Evolutionary conservation across 2,888 invertebrate genomes (phyloP).

Genomic region (Allygus modestus): DNA sequence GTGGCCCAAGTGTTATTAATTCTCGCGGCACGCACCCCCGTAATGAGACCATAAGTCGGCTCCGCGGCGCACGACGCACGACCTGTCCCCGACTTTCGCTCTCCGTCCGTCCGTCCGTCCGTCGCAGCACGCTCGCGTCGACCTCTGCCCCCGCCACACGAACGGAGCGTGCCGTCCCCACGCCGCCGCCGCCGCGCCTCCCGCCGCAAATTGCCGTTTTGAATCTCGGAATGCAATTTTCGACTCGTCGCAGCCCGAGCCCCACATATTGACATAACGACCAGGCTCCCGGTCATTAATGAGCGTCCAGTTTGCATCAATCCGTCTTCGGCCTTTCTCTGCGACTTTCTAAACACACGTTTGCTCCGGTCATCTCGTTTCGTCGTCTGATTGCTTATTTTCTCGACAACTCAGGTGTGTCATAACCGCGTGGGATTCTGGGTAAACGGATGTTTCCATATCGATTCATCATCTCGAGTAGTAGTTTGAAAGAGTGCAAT

Average conservation of each 20-base stretch:
- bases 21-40: conserved; percentile 12
- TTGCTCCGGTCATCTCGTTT: background rate
- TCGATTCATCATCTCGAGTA: too few species aligned
- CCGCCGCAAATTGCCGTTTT: conserved; percentile 30
- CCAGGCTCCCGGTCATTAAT: conserved; percentile 13
- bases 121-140: background rate
- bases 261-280: conserved; percentile 49
- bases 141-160: conserved; percentile 49
- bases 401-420: background rate
- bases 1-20: conserved; percentile 35
- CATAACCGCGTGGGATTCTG: background rate
- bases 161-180: conserved; percentile 56
- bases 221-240: conserved; percentile 52
- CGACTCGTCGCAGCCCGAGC: background rate
- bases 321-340: conserved; percentile 16
- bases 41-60: conserved; percentile 46
- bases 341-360: conserved; percentile 16
- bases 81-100: conserved; percentile 57
- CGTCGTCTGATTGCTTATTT: background rate
- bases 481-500: too few species aligned
- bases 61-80: conserved; percentile 25
- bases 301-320: conserved; percentile 26
- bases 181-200: conserved; percentile 20
- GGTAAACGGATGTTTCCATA: background rate
- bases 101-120: conserved; percentile 24